Conservation (phyloP, 2,797 vertebrate species). For the Danio kyathit region DNA sequence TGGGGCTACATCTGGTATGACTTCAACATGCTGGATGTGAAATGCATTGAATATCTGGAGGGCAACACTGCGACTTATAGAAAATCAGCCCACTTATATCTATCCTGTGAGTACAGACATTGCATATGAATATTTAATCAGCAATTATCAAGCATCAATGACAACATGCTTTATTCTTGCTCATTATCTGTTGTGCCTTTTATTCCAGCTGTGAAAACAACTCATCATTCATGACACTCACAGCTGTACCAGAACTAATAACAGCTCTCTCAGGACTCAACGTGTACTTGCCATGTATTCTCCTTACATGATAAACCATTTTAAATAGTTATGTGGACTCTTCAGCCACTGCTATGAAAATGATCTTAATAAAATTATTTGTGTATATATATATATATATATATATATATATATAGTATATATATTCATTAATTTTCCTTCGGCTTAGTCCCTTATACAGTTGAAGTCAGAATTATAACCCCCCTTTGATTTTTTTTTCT, state of each 20-base stretch:
- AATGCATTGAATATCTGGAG: conserved; percentile 16
- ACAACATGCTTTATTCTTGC: background rate
- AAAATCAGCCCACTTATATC: conserved; percentile 1
- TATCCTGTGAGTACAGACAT: conserved; percentile 9
- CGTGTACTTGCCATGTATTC: background rate
- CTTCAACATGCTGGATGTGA: conserved; percentile 16
- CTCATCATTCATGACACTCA: background rate
- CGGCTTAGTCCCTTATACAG: too few species aligned
- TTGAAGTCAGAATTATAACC: too few species aligned
- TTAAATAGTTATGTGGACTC: background rate
- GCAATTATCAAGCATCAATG: conserved; percentile 24
- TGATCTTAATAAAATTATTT: background rate
- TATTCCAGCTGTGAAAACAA: conserved; percentile 24
- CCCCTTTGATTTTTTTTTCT: too few species aligned
- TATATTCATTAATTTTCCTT: too few species aligned
- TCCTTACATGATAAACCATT: background rate
- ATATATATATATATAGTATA: too few species aligned
- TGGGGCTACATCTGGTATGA: background rate
- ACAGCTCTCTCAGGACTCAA: conserved; percentile 6
- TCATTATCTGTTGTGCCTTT: conserved; percentile 9
- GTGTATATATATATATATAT: too few species aligned
- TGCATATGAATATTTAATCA: conserved; percentile 27
- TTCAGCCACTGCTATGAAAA: background rate
- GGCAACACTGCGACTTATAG: conserved; percentile 3
- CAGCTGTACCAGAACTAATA: conserved; percentile 12